Percentiles rank a stretch among this genome's conserved stretches.
Conservation (phyloP, 2,888 invertebrate species). For the Adela reaumurella region DNA sequence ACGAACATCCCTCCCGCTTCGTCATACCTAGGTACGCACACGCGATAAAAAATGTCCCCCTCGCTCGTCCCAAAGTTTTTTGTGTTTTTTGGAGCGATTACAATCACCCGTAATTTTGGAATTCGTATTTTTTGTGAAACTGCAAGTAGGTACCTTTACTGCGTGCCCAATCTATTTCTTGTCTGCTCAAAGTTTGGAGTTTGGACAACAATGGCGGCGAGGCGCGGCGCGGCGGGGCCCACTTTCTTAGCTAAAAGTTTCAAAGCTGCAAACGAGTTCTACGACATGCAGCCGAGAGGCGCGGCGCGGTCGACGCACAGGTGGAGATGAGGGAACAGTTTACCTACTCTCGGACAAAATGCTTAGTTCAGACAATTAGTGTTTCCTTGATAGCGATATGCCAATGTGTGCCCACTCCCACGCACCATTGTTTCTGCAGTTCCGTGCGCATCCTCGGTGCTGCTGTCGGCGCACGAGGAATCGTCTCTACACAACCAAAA, state of each 20-base stretch:
- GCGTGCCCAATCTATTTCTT: not conserved
- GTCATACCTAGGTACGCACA: too few species aligned
- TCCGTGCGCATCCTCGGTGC: constrained; percentile 5
- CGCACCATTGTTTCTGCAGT: constrained; percentile 7
- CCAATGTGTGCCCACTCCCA: constrained; percentile 4
- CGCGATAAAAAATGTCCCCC: not conserved
- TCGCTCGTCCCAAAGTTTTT: not conserved
- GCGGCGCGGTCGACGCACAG: constrained; percentile 6
- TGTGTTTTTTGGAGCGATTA: not conserved
- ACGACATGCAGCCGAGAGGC: constrained; percentile 1
- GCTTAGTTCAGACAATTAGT: not conserved
- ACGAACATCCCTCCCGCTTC: too few species aligned
- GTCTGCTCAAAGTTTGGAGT: not conserved
- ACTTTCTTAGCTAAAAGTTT: not conserved
- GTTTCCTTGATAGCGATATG: too few species aligned
- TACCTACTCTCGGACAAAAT: too few species aligned
- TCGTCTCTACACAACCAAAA: too few species aligned
- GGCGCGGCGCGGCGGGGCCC: not conserved
- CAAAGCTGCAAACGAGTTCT: not conserved
- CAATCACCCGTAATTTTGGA: not conserved
- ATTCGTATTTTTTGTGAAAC: not conserved
- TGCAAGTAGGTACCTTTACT: not conserved
- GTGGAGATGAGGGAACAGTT: not conserved
- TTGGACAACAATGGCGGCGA: not conserved
- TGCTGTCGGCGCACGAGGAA: too few species aligned